A percentile compares a stretch with the other conserved stretches of the same genome.
Evolutionary conservation across 2,888 invertebrate species (phyloP).

Genomic region (Rhamphomyia laevipes): DNA sequence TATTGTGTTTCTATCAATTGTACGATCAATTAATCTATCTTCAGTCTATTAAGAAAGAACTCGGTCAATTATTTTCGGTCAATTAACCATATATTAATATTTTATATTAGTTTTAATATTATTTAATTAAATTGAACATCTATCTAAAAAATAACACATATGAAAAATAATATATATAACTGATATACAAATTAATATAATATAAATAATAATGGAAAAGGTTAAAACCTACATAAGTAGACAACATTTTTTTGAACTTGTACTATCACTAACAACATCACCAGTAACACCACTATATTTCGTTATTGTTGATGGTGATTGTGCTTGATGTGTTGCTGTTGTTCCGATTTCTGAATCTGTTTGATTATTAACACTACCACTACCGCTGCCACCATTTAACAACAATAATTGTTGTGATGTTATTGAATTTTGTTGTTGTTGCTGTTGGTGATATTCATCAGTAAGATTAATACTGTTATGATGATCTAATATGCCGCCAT

Average conservation of each 20-base stretch:
- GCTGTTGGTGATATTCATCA: conserved; percentile 23
- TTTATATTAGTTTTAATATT: too few species aligned
- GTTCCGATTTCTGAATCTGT: conserved; percentile 15
- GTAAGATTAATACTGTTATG: conserved; percentile 16
- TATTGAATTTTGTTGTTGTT: conserved; percentile 27
- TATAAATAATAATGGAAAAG: conserved; percentile 13
- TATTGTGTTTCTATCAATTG: too few species aligned
- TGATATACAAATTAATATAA: conserved; percentile 12
- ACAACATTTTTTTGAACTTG: conserved; percentile 60
- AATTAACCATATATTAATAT: too few species aligned
- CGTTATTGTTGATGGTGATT: conserved; percentile 29
- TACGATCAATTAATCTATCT: too few species aligned
- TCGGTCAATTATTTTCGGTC: too few species aligned
- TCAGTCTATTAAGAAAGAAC: too few species aligned
- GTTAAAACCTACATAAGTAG: conserved; percentile 48
- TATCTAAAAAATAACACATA: conserved; percentile 14
- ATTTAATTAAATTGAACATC: conserved; percentile 12
- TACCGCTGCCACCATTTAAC: conserved; percentile 23
- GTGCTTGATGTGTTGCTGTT: conserved; percentile 21
- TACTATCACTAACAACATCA: conserved; percentile 62
- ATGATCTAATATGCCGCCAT: conserved; percentile 1
- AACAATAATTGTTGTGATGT: conserved; percentile 24
- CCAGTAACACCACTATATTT: conserved; percentile 64
- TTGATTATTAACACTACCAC: conserved; percentile 3
- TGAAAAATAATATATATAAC: conserved; percentile 15